A percentile compares a stretch with the other conserved stretches of the same genome.
Conservation (phyloP, 2,888 invertebrate genomes). For the Hylaea fasciaria region DNA sequence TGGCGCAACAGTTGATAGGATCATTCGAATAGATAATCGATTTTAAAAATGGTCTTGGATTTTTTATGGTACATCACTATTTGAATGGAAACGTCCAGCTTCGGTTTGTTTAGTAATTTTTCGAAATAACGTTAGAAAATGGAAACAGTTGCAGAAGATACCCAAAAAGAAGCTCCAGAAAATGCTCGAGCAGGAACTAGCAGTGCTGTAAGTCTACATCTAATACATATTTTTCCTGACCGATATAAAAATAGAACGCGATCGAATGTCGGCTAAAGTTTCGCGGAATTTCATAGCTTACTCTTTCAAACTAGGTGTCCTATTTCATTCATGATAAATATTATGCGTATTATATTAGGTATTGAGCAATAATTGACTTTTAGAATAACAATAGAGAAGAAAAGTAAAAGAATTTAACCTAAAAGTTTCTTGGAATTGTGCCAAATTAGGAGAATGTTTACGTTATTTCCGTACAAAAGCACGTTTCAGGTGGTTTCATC, state of each 20-base stretch:
- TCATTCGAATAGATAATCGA: no score
- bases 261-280: conserved; percentile 68
- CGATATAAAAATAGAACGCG: conserved; percentile 75
- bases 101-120: conserved; percentile 56
- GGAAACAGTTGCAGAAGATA: conserved; percentile 69
- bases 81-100: conserved; percentile 16
- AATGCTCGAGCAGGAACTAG: conserved; percentile 55
- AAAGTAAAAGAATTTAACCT: conserved; percentile 66
- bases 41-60: no score
- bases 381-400: conserved; percentile 28
- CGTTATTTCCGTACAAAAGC: conserved; percentile 78
- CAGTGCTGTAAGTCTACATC: conserved; percentile 58
- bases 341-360: background rate
- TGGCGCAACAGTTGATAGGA: no score
- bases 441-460: conserved; percentile 74
- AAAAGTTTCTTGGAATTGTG: conserved; percentile 65
- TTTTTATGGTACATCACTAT: conserved; percentile 10
- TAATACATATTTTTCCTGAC: conserved; percentile 43
- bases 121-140: conserved; percentile 55
- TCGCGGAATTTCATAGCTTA: conserved; percentile 29
- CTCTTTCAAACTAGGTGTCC: background rate
- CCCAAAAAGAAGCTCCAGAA: conserved; percentile 60
- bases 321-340: background rate
- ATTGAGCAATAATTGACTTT: background rate
- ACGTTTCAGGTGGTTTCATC: conserved; percentile 72